A percentile compares a stretch with the other conserved stretches of the same genome.
phyloP scores from a whole-genome alignment of 1,140 invertebrate species.

The Neocloeon triangulifer region DNA sequence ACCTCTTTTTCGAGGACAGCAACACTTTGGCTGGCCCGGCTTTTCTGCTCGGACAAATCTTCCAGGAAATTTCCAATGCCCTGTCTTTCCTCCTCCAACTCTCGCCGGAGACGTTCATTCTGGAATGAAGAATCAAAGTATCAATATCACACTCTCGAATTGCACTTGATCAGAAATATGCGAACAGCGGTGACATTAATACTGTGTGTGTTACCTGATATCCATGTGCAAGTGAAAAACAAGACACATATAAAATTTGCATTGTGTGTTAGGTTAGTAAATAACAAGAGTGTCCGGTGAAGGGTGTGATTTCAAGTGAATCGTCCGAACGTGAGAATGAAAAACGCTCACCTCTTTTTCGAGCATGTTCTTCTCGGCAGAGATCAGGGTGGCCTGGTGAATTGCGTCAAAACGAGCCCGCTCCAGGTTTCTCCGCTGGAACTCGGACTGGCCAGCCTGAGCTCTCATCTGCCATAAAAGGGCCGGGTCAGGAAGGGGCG shows the following conservation, averaged over 20 bases:
- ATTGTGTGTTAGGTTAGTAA: background rate
- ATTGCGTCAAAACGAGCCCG: conserved; percentile 30
- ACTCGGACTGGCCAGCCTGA: conserved; percentile 29
- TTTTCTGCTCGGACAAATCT: conserved; percentile 7
- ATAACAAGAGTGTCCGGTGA: background rate
- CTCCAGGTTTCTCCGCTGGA: conserved; percentile 27
- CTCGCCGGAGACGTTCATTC: conserved; percentile 27
- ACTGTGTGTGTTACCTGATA: background rate
- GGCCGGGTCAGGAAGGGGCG: no score
- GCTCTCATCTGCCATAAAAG: conserved; percentile 21
- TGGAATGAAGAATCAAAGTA: conserved; percentile 15
- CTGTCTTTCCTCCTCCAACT: conserved; percentile 21
- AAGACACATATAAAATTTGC: background rate
- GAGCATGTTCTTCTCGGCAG: conserved; percentile 28
- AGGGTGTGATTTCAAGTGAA: no score
- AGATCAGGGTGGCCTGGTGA: conserved; percentile 30
- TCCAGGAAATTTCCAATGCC: conserved; percentile 11
- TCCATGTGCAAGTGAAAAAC: background rate
- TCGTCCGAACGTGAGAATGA: no score
- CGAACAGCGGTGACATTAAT: background rate
- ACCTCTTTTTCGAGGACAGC: conserved; percentile 13
- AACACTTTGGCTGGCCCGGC: conserved; percentile 8
- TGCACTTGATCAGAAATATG: no score
- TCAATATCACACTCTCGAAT: no score
- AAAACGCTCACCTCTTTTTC: conserved; percentile 31